Conservation (phyloP, 2,888 invertebrate species). For the Caenorhabditis plicata region DNA sequence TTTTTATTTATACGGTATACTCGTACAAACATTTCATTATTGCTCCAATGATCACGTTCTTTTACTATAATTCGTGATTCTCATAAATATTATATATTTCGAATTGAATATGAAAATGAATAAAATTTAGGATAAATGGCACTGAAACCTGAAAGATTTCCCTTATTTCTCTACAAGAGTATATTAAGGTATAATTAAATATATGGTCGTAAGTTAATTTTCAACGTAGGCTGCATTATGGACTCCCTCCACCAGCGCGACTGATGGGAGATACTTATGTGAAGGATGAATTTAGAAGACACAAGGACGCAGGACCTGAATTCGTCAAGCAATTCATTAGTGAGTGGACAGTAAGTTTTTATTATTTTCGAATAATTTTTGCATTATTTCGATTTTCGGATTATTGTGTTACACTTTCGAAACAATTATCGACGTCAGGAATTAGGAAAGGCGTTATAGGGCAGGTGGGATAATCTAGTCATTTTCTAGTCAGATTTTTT, state of each 20-base stretch:
- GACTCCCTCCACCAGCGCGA: constrained; percentile 51
- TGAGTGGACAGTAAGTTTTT: constrained; percentile 50
- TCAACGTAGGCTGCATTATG: constrained; percentile 58
- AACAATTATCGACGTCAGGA: constrained; percentile 52
- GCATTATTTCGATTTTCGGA: constrained; percentile 29
- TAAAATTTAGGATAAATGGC: no score
- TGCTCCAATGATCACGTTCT: no score
- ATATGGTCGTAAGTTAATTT: no score
- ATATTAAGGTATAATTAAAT: constrained; percentile 22
- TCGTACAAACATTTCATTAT: no score
- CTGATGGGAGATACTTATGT: constrained; percentile 59
- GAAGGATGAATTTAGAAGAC: constrained; percentile 55
- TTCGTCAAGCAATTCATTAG: constrained; percentile 51
- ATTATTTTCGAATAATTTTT: not conserved
- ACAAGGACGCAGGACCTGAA: constrained; percentile 38
- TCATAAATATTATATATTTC: no score
- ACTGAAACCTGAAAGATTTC: constrained; percentile 24
- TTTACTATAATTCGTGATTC: no score
- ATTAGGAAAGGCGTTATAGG: constrained; percentile 39
- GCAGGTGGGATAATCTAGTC: constrained; percentile 1
- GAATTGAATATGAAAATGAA: no score
- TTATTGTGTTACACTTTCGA: constrained; percentile 53
- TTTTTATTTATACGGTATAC: no score
- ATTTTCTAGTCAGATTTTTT: not conserved
- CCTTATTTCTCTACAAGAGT: constrained; percentile 30